Evolutionary conservation across 2,797 vertebrate genomes (phyloP).

Genomic region (Megaceryle alcyon): DNA sequence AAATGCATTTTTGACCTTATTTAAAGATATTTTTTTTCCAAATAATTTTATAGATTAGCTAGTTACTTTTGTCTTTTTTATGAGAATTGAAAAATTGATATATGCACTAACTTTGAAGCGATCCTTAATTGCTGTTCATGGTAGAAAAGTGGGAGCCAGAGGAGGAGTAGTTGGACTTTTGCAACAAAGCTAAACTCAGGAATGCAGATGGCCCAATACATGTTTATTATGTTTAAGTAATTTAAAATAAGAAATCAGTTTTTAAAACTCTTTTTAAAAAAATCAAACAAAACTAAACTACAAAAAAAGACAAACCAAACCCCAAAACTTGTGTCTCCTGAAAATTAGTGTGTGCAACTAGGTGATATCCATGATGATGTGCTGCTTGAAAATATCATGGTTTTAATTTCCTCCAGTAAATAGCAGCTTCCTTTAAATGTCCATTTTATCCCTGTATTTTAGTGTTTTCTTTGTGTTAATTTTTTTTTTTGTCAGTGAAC

Average conservation of each 20-base stretch:
- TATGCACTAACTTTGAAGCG: neutral
- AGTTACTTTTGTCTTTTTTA: neutral
- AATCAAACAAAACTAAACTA: neutral
- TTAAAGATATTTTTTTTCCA: neutral
- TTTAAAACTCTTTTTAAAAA: neutral
- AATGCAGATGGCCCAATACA: neutral
- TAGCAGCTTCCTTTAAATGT: neutral
- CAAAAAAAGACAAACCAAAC: neutral
- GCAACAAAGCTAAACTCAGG: neutral
- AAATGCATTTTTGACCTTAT: accelerated
- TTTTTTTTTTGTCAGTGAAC: neutral
- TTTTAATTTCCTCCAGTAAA: neutral
- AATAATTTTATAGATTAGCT: neutral
- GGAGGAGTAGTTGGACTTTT: neutral
- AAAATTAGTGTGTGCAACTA: neutral
- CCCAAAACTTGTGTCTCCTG: neutral
- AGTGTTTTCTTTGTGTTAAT: neutral
- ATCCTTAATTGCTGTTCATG: neutral
- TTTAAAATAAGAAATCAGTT: neutral
- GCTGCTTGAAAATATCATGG: neutral
- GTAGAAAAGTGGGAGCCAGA: neutral
- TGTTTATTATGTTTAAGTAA: neutral
- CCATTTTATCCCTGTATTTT: neutral
- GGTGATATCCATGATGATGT: neutral
- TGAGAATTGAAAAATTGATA: neutral